These are phyloP conservation scores for Neopipo cinnamomea DNA, from an alignment of 2,113 vertebrate species.

Conservation along the genomic window DNA sequence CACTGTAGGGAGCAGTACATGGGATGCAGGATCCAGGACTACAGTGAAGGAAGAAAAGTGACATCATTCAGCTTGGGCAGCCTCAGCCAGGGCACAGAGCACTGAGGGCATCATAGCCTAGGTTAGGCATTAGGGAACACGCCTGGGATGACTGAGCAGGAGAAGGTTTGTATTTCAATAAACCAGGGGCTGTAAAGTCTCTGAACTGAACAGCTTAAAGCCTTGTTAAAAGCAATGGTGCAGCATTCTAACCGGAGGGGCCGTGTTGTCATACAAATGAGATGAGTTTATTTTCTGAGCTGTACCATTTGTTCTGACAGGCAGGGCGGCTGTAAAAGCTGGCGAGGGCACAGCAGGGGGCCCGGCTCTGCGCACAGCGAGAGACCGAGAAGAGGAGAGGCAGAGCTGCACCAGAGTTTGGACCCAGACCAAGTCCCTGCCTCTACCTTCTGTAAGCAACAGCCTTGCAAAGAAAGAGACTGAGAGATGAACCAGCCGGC, in stretches of 20 bases:
- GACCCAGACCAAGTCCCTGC: conserved; percentile 88
- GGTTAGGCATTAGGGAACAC: background rate
- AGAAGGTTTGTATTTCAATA: conserved; percentile 43
- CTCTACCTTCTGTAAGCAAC: conserved; percentile 90
- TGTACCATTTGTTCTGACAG: conserved; percentile 91
- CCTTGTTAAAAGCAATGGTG: conserved; percentile 81
- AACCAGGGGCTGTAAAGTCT: conserved; percentile 28
- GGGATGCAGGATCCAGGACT: background rate
- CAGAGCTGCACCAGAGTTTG: conserved; percentile 79
- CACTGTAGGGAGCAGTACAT: background rate
- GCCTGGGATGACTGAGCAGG: background rate
- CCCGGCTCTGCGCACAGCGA: conserved; percentile 80
- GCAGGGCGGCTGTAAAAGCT: conserved; percentile 88
- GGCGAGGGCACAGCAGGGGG: conserved; percentile 83
- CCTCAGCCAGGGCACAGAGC: background rate
- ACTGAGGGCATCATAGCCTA: background rate
- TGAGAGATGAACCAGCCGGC: conserved; percentile 78
- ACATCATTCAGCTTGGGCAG: background rate
- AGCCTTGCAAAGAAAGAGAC: conserved; percentile 63
- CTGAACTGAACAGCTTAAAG: conserved; percentile 68
- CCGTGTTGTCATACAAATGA: conserved; percentile 93
- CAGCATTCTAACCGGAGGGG: conserved; percentile 88
- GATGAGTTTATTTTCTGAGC: conserved; percentile 94
- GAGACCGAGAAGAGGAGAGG: conserved; percentile 65
- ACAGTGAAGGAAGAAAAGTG: background rate